Percentiles rank a stretch among this genome's conserved stretches.
phyloP scores from a whole-genome alignment of 2,113 vertebrate genomes.

The Setophaga petechia region DNA sequence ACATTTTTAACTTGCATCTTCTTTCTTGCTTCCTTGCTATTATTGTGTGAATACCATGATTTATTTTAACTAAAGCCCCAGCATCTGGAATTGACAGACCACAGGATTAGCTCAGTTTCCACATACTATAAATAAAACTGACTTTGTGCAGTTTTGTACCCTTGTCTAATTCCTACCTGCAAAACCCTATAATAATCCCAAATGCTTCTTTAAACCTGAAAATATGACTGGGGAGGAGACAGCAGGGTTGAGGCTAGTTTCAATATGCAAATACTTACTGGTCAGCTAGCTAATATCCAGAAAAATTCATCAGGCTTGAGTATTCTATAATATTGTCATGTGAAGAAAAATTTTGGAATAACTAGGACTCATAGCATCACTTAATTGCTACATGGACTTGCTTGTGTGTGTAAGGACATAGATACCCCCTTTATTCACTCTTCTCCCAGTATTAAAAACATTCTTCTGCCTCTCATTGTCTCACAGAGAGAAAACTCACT shows the following conservation, averaged over 20 bases:
- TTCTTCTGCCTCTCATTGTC: background rate
- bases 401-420: background rate
- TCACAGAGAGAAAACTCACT: background rate
- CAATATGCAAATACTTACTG: background rate
- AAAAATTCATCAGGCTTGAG: background rate
- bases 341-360: background rate
- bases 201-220: background rate
- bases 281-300: background rate
- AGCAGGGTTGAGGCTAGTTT: background rate
- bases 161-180: background rate
- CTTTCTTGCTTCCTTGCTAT: background rate
- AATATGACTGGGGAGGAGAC: background rate
- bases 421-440: too few species aligned
- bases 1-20: background rate
- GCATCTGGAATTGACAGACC: background rate
- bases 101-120: background rate
- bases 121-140: background rate
- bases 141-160: background rate
- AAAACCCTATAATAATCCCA: background rate
- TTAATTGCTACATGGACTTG: background rate
- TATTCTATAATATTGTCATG: background rate
- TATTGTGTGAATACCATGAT: background rate
- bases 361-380: background rate
- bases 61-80: background rate
- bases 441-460: background rate